Percentiles rank a stretch among this genome's conserved stretches.
Conservation (phyloP, 2,888 invertebrate species). For the Eueremaeus valkanovi region DNA sequence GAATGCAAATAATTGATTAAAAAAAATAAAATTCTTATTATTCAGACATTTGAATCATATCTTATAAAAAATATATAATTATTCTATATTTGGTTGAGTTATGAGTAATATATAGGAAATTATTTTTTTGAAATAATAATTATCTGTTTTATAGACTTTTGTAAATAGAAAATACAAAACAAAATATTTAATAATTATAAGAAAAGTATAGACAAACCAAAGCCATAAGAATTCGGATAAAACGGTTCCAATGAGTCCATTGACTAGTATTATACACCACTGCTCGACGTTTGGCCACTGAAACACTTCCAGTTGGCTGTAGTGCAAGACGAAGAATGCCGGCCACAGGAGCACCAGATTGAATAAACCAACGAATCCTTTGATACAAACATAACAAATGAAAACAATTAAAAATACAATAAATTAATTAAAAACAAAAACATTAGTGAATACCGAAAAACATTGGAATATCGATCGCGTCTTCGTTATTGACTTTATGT, state of each 20-base stretch:
- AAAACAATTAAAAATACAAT: background rate
- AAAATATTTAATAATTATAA: background rate
- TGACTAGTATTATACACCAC: conserved; percentile 72
- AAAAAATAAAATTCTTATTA: no score
- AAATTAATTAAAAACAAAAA: conserved; percentile 50
- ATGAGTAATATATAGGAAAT: no score
- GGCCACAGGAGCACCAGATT: conserved; percentile 85
- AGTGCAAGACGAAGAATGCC: conserved; percentile 78
- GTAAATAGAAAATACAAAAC: background rate
- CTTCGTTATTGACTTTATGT: conserved; percentile 78
- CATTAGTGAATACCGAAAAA: conserved; percentile 70
- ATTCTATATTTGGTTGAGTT: no score
- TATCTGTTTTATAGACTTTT: background rate
- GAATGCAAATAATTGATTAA: no score
- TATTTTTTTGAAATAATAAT: no score
- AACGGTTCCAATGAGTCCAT: conserved; percentile 85
- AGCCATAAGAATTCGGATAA: conserved; percentile 88
- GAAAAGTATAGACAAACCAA: conserved; percentile 61
- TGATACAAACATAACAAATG: conserved; percentile 46
- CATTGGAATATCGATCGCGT: conserved; percentile 87
- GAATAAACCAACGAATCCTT: conserved; percentile 90
- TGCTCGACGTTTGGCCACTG: conserved; percentile 77
- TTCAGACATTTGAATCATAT: no score
- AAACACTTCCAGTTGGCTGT: conserved; percentile 70
- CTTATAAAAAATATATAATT: no score